Evolutionary conservation across 2,113 vertebrate species (phyloP).

Genomic region (rabbit (Oryctolagus cuniculus)): DNA sequence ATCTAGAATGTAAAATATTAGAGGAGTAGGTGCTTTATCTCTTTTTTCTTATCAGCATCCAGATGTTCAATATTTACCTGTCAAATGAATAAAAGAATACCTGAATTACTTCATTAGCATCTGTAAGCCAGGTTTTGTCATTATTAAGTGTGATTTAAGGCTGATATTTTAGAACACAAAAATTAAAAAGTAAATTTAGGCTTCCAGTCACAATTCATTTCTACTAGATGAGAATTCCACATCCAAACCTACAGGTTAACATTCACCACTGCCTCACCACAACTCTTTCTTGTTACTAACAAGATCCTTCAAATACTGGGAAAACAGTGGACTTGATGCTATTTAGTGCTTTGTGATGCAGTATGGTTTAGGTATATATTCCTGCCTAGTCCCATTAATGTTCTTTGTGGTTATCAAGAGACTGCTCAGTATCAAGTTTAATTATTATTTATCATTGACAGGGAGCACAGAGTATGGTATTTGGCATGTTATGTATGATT

Average conservation of each 20-base stretch:
- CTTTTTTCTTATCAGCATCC: not conserved
- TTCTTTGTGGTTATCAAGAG: not conserved
- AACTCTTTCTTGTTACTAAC: not conserved
- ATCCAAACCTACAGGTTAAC: not conserved
- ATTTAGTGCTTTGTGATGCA: not conserved
- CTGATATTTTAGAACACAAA: no score
- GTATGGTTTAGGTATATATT: not conserved
- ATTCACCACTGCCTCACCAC: accelerated
- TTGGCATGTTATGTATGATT: not conserved
- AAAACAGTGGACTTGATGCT: not conserved
- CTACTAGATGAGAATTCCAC: not conserved
- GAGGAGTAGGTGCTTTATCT: not conserved
- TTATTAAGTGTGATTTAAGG: not conserved
- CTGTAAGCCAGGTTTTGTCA: not conserved
- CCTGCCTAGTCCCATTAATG: not conserved
- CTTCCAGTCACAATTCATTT: not conserved
- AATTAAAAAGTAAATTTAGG: not conserved
- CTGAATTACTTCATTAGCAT: not conserved
- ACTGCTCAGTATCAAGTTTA: not conserved
- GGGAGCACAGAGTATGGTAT: not conserved
- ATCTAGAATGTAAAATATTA: not conserved
- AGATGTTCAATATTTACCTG: not conserved
- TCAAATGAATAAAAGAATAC: not conserved
- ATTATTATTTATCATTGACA: not conserved
- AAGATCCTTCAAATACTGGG: not conserved